Conservation (phyloP, 2,888 invertebrate genomes). For the Tetramorium bicarinatum region DNA sequence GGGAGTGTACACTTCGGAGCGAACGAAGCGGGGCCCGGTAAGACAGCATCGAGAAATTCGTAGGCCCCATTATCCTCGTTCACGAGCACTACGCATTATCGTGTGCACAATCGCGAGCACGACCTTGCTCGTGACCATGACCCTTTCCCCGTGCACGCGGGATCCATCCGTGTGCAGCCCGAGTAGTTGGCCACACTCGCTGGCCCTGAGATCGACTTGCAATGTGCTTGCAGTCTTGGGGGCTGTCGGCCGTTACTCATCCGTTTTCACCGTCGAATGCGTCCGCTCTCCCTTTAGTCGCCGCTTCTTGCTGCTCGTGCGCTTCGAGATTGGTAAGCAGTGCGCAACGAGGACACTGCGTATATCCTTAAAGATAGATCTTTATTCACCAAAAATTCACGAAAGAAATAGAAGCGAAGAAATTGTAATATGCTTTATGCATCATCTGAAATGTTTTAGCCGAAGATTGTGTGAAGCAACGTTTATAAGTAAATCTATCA, state of each 20-base stretch:
- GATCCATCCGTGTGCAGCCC: constrained; percentile 61
- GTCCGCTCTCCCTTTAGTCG: constrained; percentile 67
- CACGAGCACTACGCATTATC: constrained; percentile 62
- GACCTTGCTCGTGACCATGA: constrained; percentile 77
- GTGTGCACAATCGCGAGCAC: constrained; percentile 71
- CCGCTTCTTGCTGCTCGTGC: constrained; percentile 66
- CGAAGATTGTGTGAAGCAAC: neutral
- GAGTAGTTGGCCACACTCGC: constrained; percentile 70
- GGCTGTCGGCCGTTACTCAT: constrained; percentile 82
- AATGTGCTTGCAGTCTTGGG: constrained; percentile 73
- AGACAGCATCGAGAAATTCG: constrained; percentile 75
- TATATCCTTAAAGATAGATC: too few relatives aligned
- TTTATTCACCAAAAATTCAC: neutral
- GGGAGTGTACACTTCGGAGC: constrained; percentile 18
- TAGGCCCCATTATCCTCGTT: constrained; percentile 75
- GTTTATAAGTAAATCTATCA: neutral
- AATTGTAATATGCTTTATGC: neutral
- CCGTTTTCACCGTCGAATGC: constrained; percentile 81
- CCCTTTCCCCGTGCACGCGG: constrained; percentile 69
- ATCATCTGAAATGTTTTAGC: neutral
- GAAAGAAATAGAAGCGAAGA: neutral
- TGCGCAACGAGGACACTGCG: constrained; percentile 39
- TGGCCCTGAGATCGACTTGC: constrained; percentile 75
- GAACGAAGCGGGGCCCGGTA: neutral
- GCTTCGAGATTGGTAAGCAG: constrained; percentile 61